These are phyloP conservation scores for Scolopax mira DNA, from an alignment of 2,113 vertebrate species.

Conservation along the genomic window DNA sequence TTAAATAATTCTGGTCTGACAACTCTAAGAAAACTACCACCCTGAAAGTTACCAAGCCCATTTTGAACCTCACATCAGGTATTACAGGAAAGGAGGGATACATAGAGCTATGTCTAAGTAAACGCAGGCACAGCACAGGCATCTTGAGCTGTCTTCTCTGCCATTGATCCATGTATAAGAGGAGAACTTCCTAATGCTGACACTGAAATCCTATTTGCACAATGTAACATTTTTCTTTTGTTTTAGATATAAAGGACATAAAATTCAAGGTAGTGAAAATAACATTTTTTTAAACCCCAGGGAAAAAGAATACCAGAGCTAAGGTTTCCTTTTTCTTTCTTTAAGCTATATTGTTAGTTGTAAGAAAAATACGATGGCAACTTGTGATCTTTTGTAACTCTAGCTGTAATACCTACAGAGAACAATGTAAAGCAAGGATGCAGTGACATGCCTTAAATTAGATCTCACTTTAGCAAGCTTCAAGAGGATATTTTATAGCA, in stretches of 20 bases:
- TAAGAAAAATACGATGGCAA: neutral
- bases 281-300: neutral
- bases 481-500: slow-evolving; percentile 16
- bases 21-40: neutral
- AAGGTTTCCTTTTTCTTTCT: slow-evolving; percentile 17
- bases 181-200: neutral
- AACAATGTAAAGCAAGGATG: slow-evolving; percentile 11
- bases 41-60: neutral
- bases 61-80: neutral
- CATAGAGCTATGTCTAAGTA: neutral
- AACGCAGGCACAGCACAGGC: neutral
- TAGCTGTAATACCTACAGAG: neutral
- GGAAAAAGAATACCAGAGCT: neutral
- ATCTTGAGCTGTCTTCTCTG: neutral
- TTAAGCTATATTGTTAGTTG: neutral
- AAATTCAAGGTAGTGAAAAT: neutral
- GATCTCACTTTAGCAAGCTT: slow-evolving; percentile 26
- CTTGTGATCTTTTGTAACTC: slow-evolving; percentile 15
- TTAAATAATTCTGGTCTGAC: neutral
- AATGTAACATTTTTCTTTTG: neutral
- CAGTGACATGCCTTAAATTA: slow-evolving; percentile 36
- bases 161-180: neutral
- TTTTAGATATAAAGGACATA: neutral
- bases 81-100: neutral
- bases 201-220: slow-evolving; percentile 1